A percentile compares a stretch with the other conserved stretches of the same genome.
These are phyloP conservation scores for Isaurus tuberculatus DNA, from an alignment of 92 coral and sea anemone genomes.

Conservation along the genomic window DNA sequence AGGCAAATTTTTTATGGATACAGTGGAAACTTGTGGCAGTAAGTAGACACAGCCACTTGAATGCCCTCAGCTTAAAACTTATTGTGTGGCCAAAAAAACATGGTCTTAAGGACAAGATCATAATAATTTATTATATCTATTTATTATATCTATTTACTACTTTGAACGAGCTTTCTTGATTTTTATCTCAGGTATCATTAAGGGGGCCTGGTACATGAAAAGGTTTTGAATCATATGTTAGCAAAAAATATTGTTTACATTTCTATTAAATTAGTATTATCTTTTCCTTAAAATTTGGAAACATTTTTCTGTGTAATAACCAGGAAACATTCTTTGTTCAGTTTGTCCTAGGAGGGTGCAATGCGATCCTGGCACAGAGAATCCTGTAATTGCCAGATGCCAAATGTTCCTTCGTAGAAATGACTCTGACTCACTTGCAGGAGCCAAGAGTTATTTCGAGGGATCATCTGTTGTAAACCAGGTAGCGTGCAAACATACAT, in stretches of 20 bases:
- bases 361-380: constrained; percentile 67
- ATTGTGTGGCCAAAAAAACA: constrained; percentile 1
- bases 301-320: constrained; percentile 3
- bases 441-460: constrained; percentile 57
- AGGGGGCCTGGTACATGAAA: constrained; percentile 10
- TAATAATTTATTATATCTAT: background rate
- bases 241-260: constrained; percentile 5
- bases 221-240: constrained; percentile 5
- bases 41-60: constrained; percentile 6
- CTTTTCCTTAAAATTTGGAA: constrained; percentile 3
- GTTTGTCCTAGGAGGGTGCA: constrained; percentile 66
- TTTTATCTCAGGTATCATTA: constrained; percentile 6
- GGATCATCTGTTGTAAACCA: constrained; percentile 63
- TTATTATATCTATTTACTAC: too few species aligned
- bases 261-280: constrained; percentile 3
- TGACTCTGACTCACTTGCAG: constrained; percentile 55
- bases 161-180: constrained; percentile 4
- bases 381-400: constrained; percentile 67
- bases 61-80: constrained; percentile 8
- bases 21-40: constrained; percentile 6
- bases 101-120: constrained; percentile 8
- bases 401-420: constrained; percentile 63
- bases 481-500: constrained; percentile 39
- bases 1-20: background rate
- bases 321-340: constrained; percentile 34